Evolutionary conservation across 2,888 invertebrate species (phyloP).

Genomic region (Spisula solida): DNA sequence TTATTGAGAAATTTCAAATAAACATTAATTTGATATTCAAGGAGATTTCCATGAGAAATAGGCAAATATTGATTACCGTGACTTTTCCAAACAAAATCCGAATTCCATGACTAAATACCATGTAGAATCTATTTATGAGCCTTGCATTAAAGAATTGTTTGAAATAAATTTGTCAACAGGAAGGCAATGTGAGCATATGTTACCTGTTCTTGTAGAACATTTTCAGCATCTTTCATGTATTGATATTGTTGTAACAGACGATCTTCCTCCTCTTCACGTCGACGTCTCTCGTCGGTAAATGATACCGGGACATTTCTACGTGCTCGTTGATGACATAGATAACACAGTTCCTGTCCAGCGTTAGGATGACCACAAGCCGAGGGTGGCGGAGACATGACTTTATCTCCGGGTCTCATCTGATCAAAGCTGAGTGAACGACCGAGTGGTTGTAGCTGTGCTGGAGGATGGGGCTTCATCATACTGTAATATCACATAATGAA

Average conservation of each 20-base stretch:
- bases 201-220: conserved; percentile 84
- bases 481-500: conserved; percentile 42
- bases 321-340: conserved; percentile 87
- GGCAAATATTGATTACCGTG: too few relatives aligned
- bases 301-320: conserved; percentile 87
- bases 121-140: too few relatives aligned
- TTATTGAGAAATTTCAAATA: too few relatives aligned
- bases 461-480: conserved; percentile 64
- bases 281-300: conserved; percentile 84
- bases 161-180: not conserved
- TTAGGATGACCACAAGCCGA: conserved; percentile 85
- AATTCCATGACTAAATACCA: too few relatives aligned
- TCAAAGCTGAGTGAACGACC: conserved; percentile 79
- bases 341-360: conserved; percentile 88
- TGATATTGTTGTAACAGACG: conserved; percentile 86
- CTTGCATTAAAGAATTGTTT: too few relatives aligned
- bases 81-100: too few relatives aligned
- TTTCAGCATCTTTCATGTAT: conserved; percentile 86
- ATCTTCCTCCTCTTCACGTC: conserved; percentile 86
- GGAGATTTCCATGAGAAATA: too few relatives aligned
- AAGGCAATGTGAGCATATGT: not conserved
- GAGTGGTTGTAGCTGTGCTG: conserved; percentile 77
- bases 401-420: conserved; percentile 68
- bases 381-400: conserved; percentile 68
- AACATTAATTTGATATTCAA: too few relatives aligned